Evolutionary conservation across 2,888 invertebrate species (phyloP).

Genomic region (Mongoloraphidia duomilia): DNA sequence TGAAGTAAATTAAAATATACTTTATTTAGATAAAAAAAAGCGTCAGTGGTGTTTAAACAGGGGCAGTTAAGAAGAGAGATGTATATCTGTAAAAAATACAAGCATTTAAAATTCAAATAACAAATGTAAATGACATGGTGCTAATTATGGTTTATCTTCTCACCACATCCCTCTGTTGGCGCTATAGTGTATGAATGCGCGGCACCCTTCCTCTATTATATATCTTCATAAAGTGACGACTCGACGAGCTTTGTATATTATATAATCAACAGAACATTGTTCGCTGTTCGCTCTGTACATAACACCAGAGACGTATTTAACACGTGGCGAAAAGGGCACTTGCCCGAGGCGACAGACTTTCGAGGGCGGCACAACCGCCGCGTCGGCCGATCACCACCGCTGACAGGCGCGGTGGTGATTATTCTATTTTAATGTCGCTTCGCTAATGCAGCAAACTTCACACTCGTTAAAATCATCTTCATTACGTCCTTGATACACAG

Average conservation of each 20-base stretch:
- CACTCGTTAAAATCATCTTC: too few species aligned
- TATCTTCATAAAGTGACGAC: conserved; percentile 27
- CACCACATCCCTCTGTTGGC: conserved; percentile 21
- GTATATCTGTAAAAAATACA: conserved; percentile 13
- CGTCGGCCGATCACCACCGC: too few species aligned
- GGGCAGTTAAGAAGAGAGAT: neutral
- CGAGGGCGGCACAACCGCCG: too few species aligned
- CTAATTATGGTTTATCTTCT: conserved; percentile 35
- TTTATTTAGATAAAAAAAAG: neutral
- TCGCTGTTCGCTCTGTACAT: too few species aligned
- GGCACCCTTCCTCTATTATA: conserved; percentile 13
- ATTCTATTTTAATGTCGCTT: too few species aligned
- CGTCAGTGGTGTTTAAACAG: neutral
- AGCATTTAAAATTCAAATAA: conserved; percentile 33
- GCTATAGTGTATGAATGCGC: conserved; percentile 13
- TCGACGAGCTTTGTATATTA: neutral
- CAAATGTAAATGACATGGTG: conserved; percentile 34
- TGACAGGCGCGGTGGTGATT: too few species aligned
- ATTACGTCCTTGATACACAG: too few species aligned
- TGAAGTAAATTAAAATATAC: conserved; percentile 1
- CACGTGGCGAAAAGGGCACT: too few species aligned
- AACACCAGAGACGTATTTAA: too few species aligned
- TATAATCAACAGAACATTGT: conserved; percentile 1
- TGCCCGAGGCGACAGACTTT: too few species aligned
- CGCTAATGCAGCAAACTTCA: too few species aligned